phyloP scores from a whole-genome alignment of 1,140 invertebrate species.

The Hyphantria cunea region DNA sequence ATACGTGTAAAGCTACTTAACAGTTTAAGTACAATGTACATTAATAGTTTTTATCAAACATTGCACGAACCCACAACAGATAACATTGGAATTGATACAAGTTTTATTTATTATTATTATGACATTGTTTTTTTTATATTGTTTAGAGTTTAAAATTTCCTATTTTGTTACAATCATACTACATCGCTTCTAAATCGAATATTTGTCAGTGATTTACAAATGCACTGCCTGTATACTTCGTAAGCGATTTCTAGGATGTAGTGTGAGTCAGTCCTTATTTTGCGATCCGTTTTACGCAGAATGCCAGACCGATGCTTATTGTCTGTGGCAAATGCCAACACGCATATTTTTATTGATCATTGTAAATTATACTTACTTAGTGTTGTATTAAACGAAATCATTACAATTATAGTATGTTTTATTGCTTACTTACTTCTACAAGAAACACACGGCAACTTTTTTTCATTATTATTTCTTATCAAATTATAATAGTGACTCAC shows the following conservation, averaged over 20 bases:
- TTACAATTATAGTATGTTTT: constrained; percentile 64
- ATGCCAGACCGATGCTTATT: constrained; percentile 18
- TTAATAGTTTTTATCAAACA: constrained; percentile 2
- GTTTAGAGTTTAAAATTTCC: too few species aligned
- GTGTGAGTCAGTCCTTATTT: constrained; percentile 8
- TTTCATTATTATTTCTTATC: too few species aligned
- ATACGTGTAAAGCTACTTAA: constrained; percentile 16
- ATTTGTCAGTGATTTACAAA: too few species aligned
- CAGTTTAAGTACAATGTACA: constrained; percentile 27
- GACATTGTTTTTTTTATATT: constrained; percentile 8
- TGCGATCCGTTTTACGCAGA: constrained; percentile 23
- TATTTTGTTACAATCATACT: background rate
- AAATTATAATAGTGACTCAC: too few species aligned
- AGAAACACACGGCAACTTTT: too few species aligned
- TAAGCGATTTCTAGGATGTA: constrained; percentile 4
- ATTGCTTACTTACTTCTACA: too few species aligned
- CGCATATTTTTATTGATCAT: constrained; percentile 68
- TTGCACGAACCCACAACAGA: constrained; percentile 20
- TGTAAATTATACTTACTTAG: constrained; percentile 81
- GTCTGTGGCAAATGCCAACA: constrained; percentile 8
- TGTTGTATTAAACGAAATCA: constrained; percentile 80
- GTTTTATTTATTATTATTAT: constrained; percentile 6
- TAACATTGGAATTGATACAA: constrained; percentile 28
- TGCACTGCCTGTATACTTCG: too few species aligned
- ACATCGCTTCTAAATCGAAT: background rate